Conservation (phyloP, 1,140 invertebrate species). For the Pseudachorutes palmiensis region DNA sequence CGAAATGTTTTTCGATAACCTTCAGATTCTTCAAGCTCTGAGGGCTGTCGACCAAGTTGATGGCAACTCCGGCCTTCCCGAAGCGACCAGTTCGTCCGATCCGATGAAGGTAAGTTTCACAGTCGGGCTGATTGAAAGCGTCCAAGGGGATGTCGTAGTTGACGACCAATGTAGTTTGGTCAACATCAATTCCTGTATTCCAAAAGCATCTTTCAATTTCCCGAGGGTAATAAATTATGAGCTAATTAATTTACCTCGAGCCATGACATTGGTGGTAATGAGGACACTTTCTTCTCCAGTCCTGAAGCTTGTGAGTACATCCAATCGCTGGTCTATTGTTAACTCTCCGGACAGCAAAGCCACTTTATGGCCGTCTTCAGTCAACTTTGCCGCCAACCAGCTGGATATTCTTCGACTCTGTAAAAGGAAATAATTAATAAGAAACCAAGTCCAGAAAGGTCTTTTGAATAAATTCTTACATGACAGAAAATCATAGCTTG, state of each 20-base stretch:
- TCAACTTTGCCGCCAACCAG: slow-evolving; percentile 84
- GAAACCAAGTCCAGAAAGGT: no score
- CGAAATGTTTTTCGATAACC: slow-evolving; percentile 84
- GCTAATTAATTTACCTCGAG: slow-evolving; percentile 66
- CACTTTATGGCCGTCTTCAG: slow-evolving; percentile 83
- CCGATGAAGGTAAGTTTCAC: slow-evolving; percentile 93
- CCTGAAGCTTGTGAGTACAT: slow-evolving; percentile 86
- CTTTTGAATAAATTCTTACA: slow-evolving; percentile 53
- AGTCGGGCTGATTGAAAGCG: slow-evolving; percentile 65
- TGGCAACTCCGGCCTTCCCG: slow-evolving; percentile 89
- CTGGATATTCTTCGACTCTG: slow-evolving; percentile 78
- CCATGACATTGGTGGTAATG: slow-evolving; percentile 95
- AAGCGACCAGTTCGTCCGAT: slow-evolving; percentile 94
- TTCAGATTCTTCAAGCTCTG: slow-evolving; percentile 62
- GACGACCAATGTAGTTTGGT: slow-evolving; percentile 94
- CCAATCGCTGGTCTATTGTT: slow-evolving; percentile 82
- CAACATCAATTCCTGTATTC: slow-evolving; percentile 80
- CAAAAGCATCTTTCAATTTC: not conserved
- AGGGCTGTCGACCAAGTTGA: slow-evolving; percentile 79
- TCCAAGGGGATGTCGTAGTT: slow-evolving; percentile 96
- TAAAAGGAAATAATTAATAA: slow-evolving; percentile 36
- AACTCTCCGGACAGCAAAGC: slow-evolving; percentile 86
- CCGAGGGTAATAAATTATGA: no score
- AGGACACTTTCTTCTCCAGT: slow-evolving; percentile 87
- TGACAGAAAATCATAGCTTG: slow-evolving; percentile 99